phyloP scores from a whole-genome alignment of 2,888 invertebrate genomes.

The Psococerastis gibbosa region DNA sequence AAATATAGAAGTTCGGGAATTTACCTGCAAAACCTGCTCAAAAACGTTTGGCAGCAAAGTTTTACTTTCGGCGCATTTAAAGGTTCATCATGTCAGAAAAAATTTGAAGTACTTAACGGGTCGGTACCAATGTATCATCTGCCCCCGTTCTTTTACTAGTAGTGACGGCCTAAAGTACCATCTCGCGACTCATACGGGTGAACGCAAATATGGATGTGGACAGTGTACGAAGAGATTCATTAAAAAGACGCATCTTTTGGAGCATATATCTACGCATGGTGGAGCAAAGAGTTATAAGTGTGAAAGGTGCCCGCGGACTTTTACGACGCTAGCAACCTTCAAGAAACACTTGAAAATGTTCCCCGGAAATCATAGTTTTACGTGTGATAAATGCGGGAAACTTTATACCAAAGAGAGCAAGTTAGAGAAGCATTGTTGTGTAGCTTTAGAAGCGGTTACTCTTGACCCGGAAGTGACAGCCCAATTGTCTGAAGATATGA shows the following conservation, averaged over 20 bases:
- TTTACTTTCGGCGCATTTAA: neutral
- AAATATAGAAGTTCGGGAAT: neutral
- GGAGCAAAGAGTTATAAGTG: conserved; percentile 1
- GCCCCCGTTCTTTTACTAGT: conserved; percentile 5
- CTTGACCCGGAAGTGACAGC: conserved; percentile 2
- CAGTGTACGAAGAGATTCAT: conserved; percentile 5
- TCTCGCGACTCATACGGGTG: conserved; percentile 4
- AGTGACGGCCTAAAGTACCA: conserved; percentile 7
- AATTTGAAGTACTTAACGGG: conserved; percentile 1
- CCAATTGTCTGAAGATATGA: conserved; percentile 4
- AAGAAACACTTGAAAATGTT: conserved; percentile 5
- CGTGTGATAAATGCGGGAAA: conserved; percentile 2
- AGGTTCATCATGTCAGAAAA: conserved; percentile 4
- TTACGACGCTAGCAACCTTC: neutral
- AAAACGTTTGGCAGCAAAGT: conserved; percentile 1
- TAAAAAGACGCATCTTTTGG: conserved; percentile 5
- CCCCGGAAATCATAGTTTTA: neutral
- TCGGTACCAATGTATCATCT: conserved; percentile 4
- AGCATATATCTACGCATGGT: neutral
- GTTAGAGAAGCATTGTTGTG: conserved; percentile 4
- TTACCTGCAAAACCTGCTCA: conserved; percentile 4
- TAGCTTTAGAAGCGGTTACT: neutral
- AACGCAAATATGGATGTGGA: neutral
- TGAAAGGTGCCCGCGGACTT: conserved; percentile 1
- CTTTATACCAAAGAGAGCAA: conserved; percentile 1